A percentile compares a stretch with the other conserved stretches of the same genome.
phyloP scores from a whole-genome alignment of 2,888 invertebrate species.

The Synanthedon andrenaeformis region DNA sequence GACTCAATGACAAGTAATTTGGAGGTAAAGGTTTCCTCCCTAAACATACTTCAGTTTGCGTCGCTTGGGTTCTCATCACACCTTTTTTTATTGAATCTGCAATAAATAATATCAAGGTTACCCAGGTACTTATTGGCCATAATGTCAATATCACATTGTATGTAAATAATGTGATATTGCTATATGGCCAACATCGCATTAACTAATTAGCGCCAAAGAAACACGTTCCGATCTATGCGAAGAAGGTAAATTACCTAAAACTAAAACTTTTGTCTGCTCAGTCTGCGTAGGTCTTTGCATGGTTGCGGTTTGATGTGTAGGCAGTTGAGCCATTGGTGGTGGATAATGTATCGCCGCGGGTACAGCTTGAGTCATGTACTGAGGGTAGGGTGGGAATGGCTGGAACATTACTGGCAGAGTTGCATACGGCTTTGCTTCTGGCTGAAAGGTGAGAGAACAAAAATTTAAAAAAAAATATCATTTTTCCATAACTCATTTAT shows the following conservation, averaged over 20 bases:
- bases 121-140: too few relatives aligned
- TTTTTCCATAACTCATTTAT: not conserved
- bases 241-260: slow-evolving; percentile 53
- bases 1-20: slow-evolving; percentile 79
- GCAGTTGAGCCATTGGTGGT: slow-evolving; percentile 49
- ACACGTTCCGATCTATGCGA: slow-evolving; percentile 1
- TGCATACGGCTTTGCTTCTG: slow-evolving; percentile 56
- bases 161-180: too few relatives aligned
- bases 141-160: too few relatives aligned
- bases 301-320: slow-evolving; percentile 24
- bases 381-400: slow-evolving; percentile 53
- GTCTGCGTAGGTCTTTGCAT: slow-evolving; percentile 38
- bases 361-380: slow-evolving; percentile 37
- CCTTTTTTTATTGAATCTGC: slow-evolving; percentile 85
- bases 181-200: too few relatives aligned
- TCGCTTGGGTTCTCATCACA: slow-evolving; percentile 93
- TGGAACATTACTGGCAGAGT: slow-evolving; percentile 59
- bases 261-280: slow-evolving; percentile 67
- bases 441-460: slow-evolving; percentile 36
- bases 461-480: slow-evolving; percentile 1
- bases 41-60: slow-evolving; percentile 85
- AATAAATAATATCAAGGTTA: slow-evolving; percentile 16
- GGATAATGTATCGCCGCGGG: slow-evolving; percentile 56
- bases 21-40: slow-evolving; percentile 80
- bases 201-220: not conserved